Evolutionary conservation across 2,797 vertebrate genomes (phyloP), one percentile per base, ranked within the genome.

Genomic region (Oryzias sinensis): DNA sequence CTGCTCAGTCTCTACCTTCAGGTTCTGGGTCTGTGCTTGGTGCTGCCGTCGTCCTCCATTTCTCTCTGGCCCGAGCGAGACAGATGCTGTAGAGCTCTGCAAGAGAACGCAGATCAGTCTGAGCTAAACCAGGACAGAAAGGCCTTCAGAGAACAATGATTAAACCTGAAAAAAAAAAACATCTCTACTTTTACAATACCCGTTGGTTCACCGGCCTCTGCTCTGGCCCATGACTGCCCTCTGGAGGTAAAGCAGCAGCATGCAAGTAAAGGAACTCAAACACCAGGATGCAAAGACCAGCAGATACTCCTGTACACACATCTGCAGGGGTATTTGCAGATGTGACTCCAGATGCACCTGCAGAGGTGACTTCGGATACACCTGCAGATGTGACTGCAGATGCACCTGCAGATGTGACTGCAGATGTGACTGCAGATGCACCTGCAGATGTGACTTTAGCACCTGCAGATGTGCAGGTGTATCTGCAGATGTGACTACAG

Each of bases 51-150:
- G 84, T 89, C 68, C 88, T 93, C 93, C 96, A 97, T 70, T 94
- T 93, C 83, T 96, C 96, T 82, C 93, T 96, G 0, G 96, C 96
- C 56, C 96, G 93, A 60, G 95, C 82, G 53, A 98, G 83, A 45
- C 95, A 98, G 87, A 98, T 98, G 71, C 91, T 90, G 27, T 95
- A 98, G 17, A 98, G 92, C 53, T 98, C 96, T 98, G 89, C 42
- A 72, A 83, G 53, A 57, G 72, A 17, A 68, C 46, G 18, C 16
- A 24, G 56, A 60, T 56, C 49, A 56, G 25, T 46, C 22, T 13
- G 16, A 64, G 43, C 59, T 7, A 51, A 14, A 3, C 27, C 14
- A 20, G 43, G 18, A 14, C 5, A 5, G 1, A 18, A 20, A 27
- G 37, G 33, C 3, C 0, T 15, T 33, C 53, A 45, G 43, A 58